A percentile compares a stretch with the other conserved stretches of the same genome.
phyloP scores from a whole-genome alignment of 2,797 vertebrate species.

The Schizothorax lantsangensis region DNA sequence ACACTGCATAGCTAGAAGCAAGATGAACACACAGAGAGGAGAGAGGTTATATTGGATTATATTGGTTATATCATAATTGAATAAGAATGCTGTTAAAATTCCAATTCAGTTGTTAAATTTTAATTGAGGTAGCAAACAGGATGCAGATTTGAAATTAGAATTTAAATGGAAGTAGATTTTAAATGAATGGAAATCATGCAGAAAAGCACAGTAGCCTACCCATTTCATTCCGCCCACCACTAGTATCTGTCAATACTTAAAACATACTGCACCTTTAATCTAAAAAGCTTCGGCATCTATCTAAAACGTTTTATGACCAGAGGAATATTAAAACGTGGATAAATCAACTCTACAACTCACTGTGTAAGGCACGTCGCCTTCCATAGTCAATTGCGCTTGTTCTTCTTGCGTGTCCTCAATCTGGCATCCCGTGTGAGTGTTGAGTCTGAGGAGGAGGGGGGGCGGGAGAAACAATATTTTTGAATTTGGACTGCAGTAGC shows the following conservation, averaged over 20 bases:
- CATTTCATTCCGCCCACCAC: too few relatives aligned
- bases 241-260: too few relatives aligned
- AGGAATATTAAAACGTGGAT: background rate
- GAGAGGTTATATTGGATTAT: background rate
- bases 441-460: background rate
- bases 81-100: background rate
- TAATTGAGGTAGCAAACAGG: background rate
- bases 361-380: background rate
- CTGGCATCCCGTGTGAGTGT: background rate
- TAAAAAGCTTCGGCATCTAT: background rate
- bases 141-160: background rate
- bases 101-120: background rate
- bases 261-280: too few relatives aligned
- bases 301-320: background rate
- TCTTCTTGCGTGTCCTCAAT: background rate
- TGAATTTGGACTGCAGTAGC: background rate
- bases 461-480: background rate
- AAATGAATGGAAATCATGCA: background rate
- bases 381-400: background rate
- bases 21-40: background rate
- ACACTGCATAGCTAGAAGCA: background rate
- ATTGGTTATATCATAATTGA: background rate
- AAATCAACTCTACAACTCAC: too few relatives aligned
- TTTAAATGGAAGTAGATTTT: background rate
- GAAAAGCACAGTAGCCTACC: too few relatives aligned